These are phyloP conservation scores for Corydoras maculifer DNA, from an alignment of 2,113 vertebrate genomes.

Conservation along the genomic window DNA sequence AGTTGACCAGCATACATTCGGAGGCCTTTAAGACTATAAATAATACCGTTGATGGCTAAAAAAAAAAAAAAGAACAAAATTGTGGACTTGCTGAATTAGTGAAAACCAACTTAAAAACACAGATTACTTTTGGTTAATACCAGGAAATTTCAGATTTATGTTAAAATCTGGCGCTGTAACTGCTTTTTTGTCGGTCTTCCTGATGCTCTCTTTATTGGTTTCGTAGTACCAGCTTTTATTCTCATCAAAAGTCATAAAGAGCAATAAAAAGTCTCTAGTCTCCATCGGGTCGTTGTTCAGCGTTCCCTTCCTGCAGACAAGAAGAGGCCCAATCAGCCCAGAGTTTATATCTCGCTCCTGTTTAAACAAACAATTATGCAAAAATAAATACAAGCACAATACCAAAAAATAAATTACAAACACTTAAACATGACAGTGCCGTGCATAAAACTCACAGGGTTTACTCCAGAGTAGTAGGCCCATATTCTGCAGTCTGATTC, in stretches of 20 bases:
- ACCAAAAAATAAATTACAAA: no score
- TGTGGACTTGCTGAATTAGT: no score
- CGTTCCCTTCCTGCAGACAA: conserved; percentile 80
- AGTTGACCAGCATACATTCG: conserved; percentile 80
- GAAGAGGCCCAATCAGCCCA: conserved; percentile 85
- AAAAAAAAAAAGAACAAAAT: conserved; percentile 11
- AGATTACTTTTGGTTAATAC: conserved; percentile 57
- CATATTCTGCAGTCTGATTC: conserved; percentile 79
- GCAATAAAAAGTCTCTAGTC: conserved; percentile 75
- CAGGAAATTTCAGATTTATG: conserved; percentile 72
- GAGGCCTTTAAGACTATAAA: conserved; percentile 79
- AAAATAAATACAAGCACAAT: neutral
- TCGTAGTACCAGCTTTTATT: conserved; percentile 91
- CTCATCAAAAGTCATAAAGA: conserved; percentile 94
- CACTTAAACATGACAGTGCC: no score
- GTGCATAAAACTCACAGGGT: conserved; percentile 68
- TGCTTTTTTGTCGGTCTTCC: conserved; percentile 47
- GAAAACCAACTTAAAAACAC: no score
- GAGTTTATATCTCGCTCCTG: conserved; percentile 89
- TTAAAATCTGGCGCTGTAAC: conserved; percentile 40
- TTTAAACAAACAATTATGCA: conserved; percentile 26
- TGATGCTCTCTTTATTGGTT: conserved; percentile 55
- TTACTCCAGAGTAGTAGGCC: conserved; percentile 89
- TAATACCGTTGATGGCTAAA: conserved; percentile 88
- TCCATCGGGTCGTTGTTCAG: conserved; percentile 48